phyloP scores from a whole-genome alignment of 2,888 invertebrate species.

The Toxonevra muliebris region DNA sequence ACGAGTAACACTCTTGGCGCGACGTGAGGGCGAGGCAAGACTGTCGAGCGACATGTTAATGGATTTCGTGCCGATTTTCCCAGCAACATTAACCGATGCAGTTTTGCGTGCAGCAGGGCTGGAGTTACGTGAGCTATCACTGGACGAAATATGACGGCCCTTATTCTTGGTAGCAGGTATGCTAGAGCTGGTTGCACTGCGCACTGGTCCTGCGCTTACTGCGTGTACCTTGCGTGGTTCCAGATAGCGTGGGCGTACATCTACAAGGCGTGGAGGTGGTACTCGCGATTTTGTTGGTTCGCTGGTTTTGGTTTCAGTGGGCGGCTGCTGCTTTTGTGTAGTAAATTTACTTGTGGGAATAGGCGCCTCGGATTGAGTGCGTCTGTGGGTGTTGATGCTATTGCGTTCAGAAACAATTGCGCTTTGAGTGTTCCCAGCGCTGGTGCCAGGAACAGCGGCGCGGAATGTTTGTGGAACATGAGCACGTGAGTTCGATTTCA shows the following conservation, averaged over 20 bases:
- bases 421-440: conserved; percentile 45
- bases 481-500: conserved; percentile 60
- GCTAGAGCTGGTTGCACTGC: conserved; percentile 60
- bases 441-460: conserved; percentile 15
- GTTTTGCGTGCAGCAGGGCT: conserved; percentile 56
- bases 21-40: conserved; percentile 56
- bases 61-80: conserved; percentile 57
- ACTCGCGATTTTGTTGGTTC: conserved; percentile 35
- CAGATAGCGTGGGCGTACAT: conserved; percentile 71
- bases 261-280: conserved; percentile 45
- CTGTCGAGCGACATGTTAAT: conserved; percentile 64
- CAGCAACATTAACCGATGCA: conserved; percentile 37
- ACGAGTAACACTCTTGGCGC: conserved; percentile 43
- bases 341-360: conserved; percentile 26
- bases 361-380: conserved; percentile 63
- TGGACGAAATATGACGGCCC: conserved; percentile 62
- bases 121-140: conserved; percentile 62
- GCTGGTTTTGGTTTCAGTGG: conserved; percentile 29
- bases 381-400: conserved; percentile 55
- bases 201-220: conserved; percentile 45
- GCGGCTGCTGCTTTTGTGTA: conserved; percentile 29
- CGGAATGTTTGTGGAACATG: conserved; percentile 57
- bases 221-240: conserved; percentile 67
- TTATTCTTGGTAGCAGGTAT: conserved; percentile 53
- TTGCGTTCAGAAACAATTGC: conserved; percentile 46